A percentile compares a stretch with the other conserved stretches of the same genome.
Conservation (phyloP, 2,113 vertebrate genomes). For the Austrofundulus limnaeus region DNA sequence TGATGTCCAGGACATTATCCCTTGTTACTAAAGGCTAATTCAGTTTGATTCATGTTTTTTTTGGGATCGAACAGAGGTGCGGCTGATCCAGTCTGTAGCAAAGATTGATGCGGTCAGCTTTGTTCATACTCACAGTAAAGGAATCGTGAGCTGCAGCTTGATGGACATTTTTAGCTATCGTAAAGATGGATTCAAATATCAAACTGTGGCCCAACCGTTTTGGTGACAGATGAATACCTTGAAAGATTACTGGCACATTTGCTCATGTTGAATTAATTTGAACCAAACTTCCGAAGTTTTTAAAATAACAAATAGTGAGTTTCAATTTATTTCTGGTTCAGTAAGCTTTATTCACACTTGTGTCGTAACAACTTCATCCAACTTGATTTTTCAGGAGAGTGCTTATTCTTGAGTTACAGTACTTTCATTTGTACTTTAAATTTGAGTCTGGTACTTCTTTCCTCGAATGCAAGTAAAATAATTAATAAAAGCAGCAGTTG, state of each 20-base stretch:
- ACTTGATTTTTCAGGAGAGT: no score
- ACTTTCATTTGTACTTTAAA: no score
- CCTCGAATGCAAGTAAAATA: no score
- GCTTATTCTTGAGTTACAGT: no score
- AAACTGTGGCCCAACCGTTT: conserved; percentile 17
- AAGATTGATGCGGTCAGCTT: conserved; percentile 52
- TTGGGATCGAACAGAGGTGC: conserved; percentile 37
- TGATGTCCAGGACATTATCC: conserved; percentile 55
- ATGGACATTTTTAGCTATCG: conserved; percentile 36
- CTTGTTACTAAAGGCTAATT: conserved; percentile 61
- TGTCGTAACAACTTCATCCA: no score
- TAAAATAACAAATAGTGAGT: not conserved
- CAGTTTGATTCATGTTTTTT: conserved; percentile 55
- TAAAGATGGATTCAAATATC: conserved; percentile 8
- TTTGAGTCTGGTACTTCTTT: no score
- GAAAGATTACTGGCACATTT: conserved; percentile 14
- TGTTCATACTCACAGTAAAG: conserved; percentile 50
- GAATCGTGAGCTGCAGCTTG: conserved; percentile 37
- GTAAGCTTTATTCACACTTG: no score
- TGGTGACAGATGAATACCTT: conserved; percentile 19
- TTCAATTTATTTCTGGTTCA: not conserved
- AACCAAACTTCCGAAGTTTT: not conserved
- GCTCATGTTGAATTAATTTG: not conserved
- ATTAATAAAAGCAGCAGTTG: no score
- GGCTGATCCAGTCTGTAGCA: conserved; percentile 30